These are phyloP conservation scores for Aurelia sp. DNA, from an alignment of 30 jellyfish, hydroid and myxozoan genomes.

Conservation along the genomic window DNA sequence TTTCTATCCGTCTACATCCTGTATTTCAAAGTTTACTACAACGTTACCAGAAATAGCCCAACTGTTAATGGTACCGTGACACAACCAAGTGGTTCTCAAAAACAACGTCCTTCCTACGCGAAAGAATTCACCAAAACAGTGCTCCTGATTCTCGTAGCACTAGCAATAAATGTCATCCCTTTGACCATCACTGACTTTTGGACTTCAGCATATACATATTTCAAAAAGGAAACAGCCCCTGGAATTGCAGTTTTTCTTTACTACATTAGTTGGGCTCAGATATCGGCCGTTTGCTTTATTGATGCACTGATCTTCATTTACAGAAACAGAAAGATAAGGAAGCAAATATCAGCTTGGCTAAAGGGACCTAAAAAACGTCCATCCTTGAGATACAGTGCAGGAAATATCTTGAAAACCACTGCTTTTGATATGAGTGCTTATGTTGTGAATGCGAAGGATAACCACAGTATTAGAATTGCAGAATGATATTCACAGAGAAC, in stretches of 20 bases:
- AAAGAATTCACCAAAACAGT: conserved; percentile 17
- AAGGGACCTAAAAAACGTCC: too few relatives aligned
- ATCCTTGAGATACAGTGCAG: too few relatives aligned
- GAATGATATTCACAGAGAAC: too few relatives aligned
- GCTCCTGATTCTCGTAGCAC: conserved; percentile 4
- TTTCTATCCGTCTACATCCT: background rate
- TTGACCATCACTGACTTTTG: background rate
- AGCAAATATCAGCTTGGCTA: background rate
- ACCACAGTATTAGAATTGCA: too few relatives aligned
- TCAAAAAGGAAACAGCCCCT: background rate
- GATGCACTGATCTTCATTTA: background rate
- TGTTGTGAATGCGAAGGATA: too few relatives aligned
- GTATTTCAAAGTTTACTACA: conserved; percentile 5
- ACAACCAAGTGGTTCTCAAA: background rate
- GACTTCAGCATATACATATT: background rate
- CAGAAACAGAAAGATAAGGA: background rate
- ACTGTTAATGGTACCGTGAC: background rate
- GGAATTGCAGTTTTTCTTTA: background rate
- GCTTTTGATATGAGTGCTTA: too few relatives aligned
- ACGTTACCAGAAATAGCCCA: background rate
- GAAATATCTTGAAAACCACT: too few relatives aligned
- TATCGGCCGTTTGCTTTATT: background rate
- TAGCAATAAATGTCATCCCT: background rate
- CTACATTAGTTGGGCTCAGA: conserved; percentile 1
- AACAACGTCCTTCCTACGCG: background rate